Conservation (phyloP, 2,888 invertebrate genomes). For the Drosophila fulvimacula region DNA sequence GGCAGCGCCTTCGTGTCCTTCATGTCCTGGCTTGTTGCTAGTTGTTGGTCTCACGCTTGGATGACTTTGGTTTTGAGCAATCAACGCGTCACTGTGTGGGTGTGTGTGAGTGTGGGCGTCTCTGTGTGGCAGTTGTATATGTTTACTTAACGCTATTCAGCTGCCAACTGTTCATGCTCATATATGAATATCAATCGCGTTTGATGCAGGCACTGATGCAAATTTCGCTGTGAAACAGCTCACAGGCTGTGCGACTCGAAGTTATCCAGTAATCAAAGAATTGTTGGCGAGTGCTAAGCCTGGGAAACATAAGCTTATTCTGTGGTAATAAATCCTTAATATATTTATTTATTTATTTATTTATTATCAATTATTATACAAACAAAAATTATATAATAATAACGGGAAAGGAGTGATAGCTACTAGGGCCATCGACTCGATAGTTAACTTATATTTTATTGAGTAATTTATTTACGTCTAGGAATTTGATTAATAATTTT, state of each 20-base stretch:
- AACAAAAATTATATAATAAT: too few relatives aligned
- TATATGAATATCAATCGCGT: constrained; percentile 68
- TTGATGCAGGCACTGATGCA: constrained; percentile 34
- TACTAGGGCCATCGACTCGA: too few relatives aligned
- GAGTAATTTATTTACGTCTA: too few relatives aligned
- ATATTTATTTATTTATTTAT: too few relatives aligned
- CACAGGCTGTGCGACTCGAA: background rate
- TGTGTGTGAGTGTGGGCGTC: constrained; percentile 11
- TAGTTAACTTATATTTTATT: too few relatives aligned
- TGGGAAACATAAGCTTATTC: too few relatives aligned
- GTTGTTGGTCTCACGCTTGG: constrained; percentile 78
- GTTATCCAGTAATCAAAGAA: background rate
- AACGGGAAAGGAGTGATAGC: too few relatives aligned
- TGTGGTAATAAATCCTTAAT: background rate
- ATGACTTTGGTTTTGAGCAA: constrained; percentile 78
- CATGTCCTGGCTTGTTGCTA: constrained; percentile 62
- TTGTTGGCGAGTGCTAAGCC: too few relatives aligned
- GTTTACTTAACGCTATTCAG: constrained; percentile 71
- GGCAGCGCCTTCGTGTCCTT: constrained; percentile 32
- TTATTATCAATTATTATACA: too few relatives aligned
- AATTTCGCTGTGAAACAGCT: constrained; percentile 14
- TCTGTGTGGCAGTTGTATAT: constrained; percentile 43
- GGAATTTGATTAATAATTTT: too few relatives aligned
- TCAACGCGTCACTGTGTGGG: constrained; percentile 58
- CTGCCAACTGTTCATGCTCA: constrained; percentile 64